Conservation (phyloP, 2,113 vertebrate genomes). For the Platanista minor region DNA sequence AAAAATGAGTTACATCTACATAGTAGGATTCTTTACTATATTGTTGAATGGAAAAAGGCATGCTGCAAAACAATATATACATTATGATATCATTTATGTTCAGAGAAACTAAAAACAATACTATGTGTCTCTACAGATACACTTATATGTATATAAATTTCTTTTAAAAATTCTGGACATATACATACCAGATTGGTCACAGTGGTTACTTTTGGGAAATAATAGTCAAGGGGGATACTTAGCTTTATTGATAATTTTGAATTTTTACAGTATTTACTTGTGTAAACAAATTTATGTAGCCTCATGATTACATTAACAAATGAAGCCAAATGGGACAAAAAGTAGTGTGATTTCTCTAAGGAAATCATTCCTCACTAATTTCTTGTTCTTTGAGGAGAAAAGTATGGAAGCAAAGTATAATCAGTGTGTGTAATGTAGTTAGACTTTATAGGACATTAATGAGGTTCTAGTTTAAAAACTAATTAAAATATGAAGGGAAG, state of each 20-base stretch:
- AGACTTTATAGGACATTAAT: not conserved
- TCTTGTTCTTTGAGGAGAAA: constrained; percentile 14
- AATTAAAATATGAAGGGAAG: not conserved
- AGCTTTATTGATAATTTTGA: constrained; percentile 27
- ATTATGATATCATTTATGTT: not conserved
- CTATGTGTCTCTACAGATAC: not conserved
- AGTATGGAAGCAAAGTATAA: not conserved
- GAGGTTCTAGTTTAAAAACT: not conserved
- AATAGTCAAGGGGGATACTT: not conserved
- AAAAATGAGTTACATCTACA: not conserved
- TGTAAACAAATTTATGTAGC: not conserved
- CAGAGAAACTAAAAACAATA: constrained; percentile 17
- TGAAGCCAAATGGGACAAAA: not conserved
- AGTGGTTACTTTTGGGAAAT: not conserved
- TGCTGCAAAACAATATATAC: not conserved
- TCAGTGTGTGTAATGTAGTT: not conserved
- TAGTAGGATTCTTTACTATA: not conserved
- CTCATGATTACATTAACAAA: not conserved
- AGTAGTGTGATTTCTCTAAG: constrained; percentile 20
- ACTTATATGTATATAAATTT: not conserved
- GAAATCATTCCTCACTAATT: constrained; percentile 1
- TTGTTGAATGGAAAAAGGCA: not conserved
- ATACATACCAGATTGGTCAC: not conserved
- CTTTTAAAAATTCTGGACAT: constrained; percentile 6
- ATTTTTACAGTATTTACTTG: not conserved